Base-by-base conservation (phyloP, 1,140 invertebrate genomes). In the Dendrolimus kikuchii region DNA sequence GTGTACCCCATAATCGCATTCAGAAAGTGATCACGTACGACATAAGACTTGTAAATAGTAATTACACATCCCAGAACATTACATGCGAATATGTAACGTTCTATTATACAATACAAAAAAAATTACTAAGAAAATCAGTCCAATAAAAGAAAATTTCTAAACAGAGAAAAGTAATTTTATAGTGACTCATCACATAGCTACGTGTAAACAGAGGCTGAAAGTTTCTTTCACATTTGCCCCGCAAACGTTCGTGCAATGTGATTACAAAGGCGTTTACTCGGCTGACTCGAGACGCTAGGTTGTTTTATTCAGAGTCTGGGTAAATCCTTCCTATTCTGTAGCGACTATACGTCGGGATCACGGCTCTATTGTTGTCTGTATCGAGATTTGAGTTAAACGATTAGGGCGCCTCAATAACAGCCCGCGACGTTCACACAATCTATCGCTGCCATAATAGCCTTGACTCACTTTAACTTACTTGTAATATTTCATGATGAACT, bases 311-410 rank as follows among this genome's bases (percentile, higher is more conserved):
- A 64, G 62, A 73, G 64, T 71, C 62, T 68, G 53, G 57, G 69
- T 74, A 81, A 78, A 81, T 81, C 78, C 78, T 64, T 73, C 60
- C 64, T 61, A 78, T 84, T 81, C 81, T 78, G 68, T 70, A 55
- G 62, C 71, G 66, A 83, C 76, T 81, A 81, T 81, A 62, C 63
- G 43, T 56, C 45, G 53, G 67, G 77, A 74, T 81, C 74, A 76
- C 60, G 61, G 59, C 64, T 49, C 71, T 56, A 74, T 84, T 81
- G 78, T 81, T 66, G 72, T 51, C 55, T 66, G 63, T 79, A 77
- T 80, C 71, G 72, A 23, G 23, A 23, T 23, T 23, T 23, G 23
- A 74, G 72, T 75, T 67, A 45, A 67, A 69, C 75, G 76, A 80
- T 81, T 81, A 81, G 75, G 65, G 75, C 60, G 68, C 63, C 74